Base-by-base conservation (phyloP, 2,888 invertebrate genomes). In the Rhagophthalmus giganteus region DNA sequence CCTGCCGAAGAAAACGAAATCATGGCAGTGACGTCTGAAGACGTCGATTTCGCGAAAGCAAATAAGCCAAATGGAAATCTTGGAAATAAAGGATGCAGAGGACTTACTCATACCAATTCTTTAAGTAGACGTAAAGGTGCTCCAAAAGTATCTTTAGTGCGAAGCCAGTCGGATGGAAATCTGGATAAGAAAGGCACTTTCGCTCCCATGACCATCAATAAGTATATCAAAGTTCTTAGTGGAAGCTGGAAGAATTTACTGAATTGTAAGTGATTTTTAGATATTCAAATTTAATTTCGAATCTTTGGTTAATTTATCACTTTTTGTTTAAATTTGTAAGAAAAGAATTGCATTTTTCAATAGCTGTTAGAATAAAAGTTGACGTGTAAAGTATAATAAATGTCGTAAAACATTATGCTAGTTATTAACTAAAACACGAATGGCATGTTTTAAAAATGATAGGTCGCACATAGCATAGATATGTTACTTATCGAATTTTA, bases 231-330 rank as follows among this genome's bases (percentile, higher is more conserved):
- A 63, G 86, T 83, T 55, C 81, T 88, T 64, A 87, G 86, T 69
- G 87, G 87, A 60, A 87, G 87, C 76, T 88, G 88, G 88, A 87
- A 84, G 76, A 88, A 88, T 76, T 81, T 88, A 59, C 78, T 87
- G 69, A 82, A 85, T 79, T 80, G 88, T 88, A 83, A 87, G 88
- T 85, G 55, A 38, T 32, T 37, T 20, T 20, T 20, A 20, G 20
- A 20, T 20, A 7, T 20, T 20, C n/a, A n/a, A n/a, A n/a, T n/a
- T n/a, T n/a, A n/a, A n/a, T n/a, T n/a, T n/a, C n/a, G n/a, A n/a
- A n/a, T n/a, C n/a, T n/a, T n/a, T n/a, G n/a, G n/a, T n/a, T n/a
- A n/a, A n/a, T n/a, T n/a, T n/a, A n/a, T n/a, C n/a, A n/a, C n/a
- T n/a, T n/a, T n/a, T n/a, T n/a, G n/a, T n/a, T n/a, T n/a, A n/a